phyloP scores from a whole-genome alignment of 2,113 vertebrate species.

The Electrona antarctica region DNA sequence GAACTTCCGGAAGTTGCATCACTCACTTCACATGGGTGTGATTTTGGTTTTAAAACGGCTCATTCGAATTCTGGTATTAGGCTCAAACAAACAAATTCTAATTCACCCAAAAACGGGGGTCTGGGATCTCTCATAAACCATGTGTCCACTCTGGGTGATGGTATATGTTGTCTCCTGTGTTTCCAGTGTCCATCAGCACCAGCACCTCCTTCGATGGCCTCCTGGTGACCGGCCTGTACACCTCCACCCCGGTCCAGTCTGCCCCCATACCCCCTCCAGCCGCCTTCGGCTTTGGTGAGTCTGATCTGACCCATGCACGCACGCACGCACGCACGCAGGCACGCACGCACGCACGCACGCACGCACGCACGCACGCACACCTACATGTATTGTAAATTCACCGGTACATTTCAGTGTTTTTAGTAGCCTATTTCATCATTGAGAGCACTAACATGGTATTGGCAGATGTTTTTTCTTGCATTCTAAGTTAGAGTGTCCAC shows the following conservation, averaged over 20 bases:
- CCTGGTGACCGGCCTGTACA: slow-evolving; percentile 96
- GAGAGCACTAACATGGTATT: too few species aligned
- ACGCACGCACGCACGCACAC: not conserved
- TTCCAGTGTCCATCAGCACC: slow-evolving; percentile 92
- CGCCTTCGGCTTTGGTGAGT: slow-evolving; percentile 96
- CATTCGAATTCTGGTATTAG: too few species aligned
- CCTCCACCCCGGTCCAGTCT: slow-evolving; percentile 91
- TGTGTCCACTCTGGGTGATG: slow-evolving; percentile 15
- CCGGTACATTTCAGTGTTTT: not conserved
- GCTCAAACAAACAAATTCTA: too few species aligned
- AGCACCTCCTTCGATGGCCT: slow-evolving; percentile 96
- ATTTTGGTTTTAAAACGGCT: too few species aligned
- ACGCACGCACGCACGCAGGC: slow-evolving; percentile 8
- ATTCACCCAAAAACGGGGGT: too few species aligned
- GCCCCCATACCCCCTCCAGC: slow-evolving; percentile 90
- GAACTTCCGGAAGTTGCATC: too few species aligned
- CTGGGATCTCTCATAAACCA: not conserved
- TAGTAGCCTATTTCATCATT: too few species aligned
- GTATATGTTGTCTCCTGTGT: slow-evolving; percentile 35
- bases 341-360: slow-evolving; percentile 17
- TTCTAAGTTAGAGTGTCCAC: too few species aligned
- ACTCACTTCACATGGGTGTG: too few species aligned
- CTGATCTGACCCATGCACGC: slow-evolving; percentile 14
- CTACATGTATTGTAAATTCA: too few species aligned
- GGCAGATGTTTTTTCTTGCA: too few species aligned